A percentile compares a stretch with the other conserved stretches of the same genome.
phyloP scores from a whole-genome alignment of 1,140 invertebrate species.

The Drosophila simulans region DNA sequence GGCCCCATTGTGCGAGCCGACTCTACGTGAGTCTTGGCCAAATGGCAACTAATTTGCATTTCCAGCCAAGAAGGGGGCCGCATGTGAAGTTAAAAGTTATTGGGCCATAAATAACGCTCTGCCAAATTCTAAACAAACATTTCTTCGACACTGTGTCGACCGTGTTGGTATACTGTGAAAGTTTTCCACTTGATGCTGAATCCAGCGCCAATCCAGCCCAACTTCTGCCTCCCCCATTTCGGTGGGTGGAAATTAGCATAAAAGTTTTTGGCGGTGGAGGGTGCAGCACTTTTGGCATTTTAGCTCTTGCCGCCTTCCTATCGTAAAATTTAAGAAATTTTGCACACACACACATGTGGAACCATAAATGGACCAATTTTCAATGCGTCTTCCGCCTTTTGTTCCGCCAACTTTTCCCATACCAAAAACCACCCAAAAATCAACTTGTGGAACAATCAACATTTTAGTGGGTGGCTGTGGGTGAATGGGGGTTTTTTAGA shows the following conservation, averaged over 20 bases:
- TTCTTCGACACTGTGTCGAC: constrained; percentile 60
- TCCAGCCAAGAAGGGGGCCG: constrained; percentile 39
- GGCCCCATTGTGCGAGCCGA: constrained; percentile 33
- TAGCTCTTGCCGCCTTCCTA: constrained; percentile 55
- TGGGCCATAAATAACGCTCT: constrained; percentile 78
- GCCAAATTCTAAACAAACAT: constrained; percentile 81
- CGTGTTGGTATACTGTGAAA: constrained; percentile 60
- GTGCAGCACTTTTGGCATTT: constrained; percentile 47
- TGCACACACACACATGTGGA: constrained; percentile 35
- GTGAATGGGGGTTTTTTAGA: neutral
- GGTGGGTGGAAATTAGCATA: constrained; percentile 74
- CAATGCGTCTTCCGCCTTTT: constrained; percentile 49
- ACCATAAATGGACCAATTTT: constrained; percentile 76
- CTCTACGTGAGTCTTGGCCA: constrained; percentile 51
- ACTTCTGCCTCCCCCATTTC: constrained; percentile 8
- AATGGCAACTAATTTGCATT: constrained; percentile 75
- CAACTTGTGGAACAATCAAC: constrained; percentile 35
- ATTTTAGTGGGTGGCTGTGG: constrained; percentile 3
- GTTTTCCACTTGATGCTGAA: constrained; percentile 72
- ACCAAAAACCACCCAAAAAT: constrained; percentile 27
- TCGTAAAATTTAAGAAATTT: constrained; percentile 74
- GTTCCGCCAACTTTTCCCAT: constrained; percentile 34
- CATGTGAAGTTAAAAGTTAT: constrained; percentile 82
- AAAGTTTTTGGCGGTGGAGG: constrained; percentile 35
- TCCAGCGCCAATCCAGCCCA: neutral